These are phyloP conservation scores for Cheilosia soror DNA, from an alignment of 2,888 invertebrate genomes.

Conservation along the genomic window DNA sequence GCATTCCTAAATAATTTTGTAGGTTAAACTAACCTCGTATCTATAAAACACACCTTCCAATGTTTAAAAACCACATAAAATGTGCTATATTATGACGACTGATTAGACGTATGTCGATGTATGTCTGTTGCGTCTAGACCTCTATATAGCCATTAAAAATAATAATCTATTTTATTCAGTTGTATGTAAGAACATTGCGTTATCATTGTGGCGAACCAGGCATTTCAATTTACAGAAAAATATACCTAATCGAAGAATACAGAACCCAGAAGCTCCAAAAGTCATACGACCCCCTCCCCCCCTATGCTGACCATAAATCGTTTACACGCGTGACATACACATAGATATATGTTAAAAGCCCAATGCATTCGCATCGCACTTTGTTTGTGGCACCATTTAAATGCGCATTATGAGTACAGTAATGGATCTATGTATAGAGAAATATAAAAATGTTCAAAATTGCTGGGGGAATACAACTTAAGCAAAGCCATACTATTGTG, in stretches of 20 bases:
- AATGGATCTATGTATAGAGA: background rate
- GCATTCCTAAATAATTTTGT: too few species aligned
- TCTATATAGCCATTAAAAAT: background rate
- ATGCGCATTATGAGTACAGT: slow-evolving; percentile 1
- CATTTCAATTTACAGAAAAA: background rate
- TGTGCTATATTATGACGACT: too few species aligned
- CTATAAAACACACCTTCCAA: too few species aligned
- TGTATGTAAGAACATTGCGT: background rate
- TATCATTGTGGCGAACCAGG: background rate
- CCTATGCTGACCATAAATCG: background rate
- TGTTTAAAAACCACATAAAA: too few species aligned
- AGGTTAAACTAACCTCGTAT: too few species aligned
- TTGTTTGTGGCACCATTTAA: slow-evolving; percentile 10
- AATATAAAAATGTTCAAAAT: background rate
- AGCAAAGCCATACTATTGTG: background rate
- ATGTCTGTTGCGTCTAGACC: too few species aligned
- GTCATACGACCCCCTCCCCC: background rate
- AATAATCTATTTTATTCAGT: background rate
- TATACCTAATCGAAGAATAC: background rate
- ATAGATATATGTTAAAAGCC: background rate
- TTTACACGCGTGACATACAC: slow-evolving; percentile 11
- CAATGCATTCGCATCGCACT: background rate
- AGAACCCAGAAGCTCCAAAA: background rate
- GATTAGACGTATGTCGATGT: too few species aligned
- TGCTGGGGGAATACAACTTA: slow-evolving; percentile 2